These are phyloP conservation scores for Muscicapa adusta DNA, from an alignment of 2,113 vertebrate species.

Conservation along the genomic window DNA sequence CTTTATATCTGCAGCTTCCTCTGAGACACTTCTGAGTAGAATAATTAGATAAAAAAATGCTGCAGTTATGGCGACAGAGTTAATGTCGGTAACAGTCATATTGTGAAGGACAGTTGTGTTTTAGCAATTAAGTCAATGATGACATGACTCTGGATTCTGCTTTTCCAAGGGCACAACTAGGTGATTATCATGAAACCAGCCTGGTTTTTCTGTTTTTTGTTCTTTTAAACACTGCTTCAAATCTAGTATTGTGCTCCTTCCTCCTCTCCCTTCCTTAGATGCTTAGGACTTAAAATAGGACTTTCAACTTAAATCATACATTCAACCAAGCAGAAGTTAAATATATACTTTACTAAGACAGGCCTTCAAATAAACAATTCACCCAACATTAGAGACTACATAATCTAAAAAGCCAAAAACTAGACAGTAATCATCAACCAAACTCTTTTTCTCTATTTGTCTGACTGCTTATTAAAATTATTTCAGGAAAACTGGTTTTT, in stretches of 20 bases:
- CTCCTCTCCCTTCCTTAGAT: neutral
- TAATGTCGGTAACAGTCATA: neutral
- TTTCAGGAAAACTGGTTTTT: neutral
- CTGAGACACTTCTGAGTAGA: neutral
- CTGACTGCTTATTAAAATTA: neutral
- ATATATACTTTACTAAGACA: neutral
- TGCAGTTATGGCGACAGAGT: neutral
- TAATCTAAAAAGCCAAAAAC: neutral
- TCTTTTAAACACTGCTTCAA: neutral
- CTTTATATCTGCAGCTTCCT: neutral
- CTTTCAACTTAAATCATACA: neutral
- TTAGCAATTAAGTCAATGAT: conserved; percentile 9
- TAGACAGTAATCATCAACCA: neutral
- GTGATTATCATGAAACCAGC: neutral
- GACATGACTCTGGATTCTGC: neutral
- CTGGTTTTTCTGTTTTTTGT: neutral
- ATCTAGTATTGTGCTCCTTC: neutral
- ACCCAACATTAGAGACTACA: neutral
- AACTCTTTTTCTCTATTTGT: neutral
- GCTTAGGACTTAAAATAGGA: neutral
- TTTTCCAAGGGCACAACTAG: neutral
- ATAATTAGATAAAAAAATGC: neutral
- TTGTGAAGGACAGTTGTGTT: neutral
- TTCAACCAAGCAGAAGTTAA: neutral
- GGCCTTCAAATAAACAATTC: neutral